Evolutionary conservation across 35 echinoderm and acorn worm species (phyloP).

Genomic region (Diadema setosum): DNA sequence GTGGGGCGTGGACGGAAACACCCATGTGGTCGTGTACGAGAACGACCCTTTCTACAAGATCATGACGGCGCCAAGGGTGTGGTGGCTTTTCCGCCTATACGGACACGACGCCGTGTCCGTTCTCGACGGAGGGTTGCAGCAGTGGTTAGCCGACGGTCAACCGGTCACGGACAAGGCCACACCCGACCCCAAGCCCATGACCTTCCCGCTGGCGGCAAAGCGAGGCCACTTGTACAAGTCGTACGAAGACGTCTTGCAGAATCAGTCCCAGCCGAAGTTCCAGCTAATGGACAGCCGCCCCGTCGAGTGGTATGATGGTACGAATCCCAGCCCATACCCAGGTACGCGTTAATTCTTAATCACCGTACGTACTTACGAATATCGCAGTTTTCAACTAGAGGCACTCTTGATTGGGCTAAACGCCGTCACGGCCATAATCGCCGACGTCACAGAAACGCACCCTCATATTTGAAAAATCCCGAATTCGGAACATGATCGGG

Average conservation of each 20-base stretch:
- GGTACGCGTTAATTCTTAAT: background rate
- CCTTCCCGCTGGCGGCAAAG: background rate
- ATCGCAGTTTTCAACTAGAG: too few species aligned
- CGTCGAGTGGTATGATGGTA: background rate
- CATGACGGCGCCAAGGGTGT: constrained; percentile 71
- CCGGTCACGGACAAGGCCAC: constrained; percentile 19
- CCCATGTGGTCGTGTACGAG: constrained; percentile 90
- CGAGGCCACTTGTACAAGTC: background rate
- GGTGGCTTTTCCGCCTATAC: constrained; percentile 90
- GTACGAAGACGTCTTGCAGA: background rate
- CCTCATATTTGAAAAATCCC: too few species aligned
- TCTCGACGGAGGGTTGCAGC: constrained; percentile 77
- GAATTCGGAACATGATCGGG: too few species aligned
- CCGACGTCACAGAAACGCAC: too few species aligned
- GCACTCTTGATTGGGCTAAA: too few species aligned
- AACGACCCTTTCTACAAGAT: constrained; percentile 42
- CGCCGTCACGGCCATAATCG: too few species aligned
- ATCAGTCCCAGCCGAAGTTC: background rate
- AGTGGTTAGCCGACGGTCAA: constrained; percentile 67
- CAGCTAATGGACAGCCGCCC: constrained; percentile 11
- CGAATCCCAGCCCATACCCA: background rate
- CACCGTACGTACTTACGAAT: too few species aligned
- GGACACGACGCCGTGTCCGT: constrained; percentile 74
- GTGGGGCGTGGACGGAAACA: constrained; percentile 64
- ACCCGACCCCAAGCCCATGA: background rate